These are phyloP conservation scores for Drosophila atroscutellata DNA, from an alignment of 2,888 invertebrate species.

Conservation along the genomic window DNA sequence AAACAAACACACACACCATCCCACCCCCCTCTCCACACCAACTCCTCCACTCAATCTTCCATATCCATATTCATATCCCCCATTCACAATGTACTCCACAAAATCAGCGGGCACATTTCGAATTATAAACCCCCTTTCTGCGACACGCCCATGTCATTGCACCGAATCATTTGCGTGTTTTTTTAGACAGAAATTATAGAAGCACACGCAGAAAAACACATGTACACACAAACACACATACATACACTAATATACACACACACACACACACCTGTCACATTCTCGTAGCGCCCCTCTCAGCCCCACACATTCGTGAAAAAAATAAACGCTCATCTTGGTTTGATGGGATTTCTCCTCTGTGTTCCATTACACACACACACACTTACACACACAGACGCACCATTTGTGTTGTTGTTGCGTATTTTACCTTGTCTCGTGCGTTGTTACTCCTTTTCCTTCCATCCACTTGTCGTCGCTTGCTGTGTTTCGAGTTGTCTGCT, in stretches of 20 bases:
- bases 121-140: conserved; percentile 12
- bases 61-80: conserved; percentile 10
- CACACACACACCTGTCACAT: conserved; percentile 33
- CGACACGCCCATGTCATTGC: conserved; percentile 62
- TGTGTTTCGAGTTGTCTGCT: conserved; percentile 66
- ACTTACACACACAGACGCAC: conserved; percentile 21
- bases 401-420: conserved; percentile 55
- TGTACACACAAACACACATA: conserved; percentile 14
- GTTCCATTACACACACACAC: conserved; percentile 12
- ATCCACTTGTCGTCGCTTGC: conserved; percentile 50
- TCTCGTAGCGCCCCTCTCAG: conserved; percentile 13
- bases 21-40: conserved; percentile 14
- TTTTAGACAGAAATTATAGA: conserved; percentile 44
- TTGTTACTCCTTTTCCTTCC: conserved; percentile 19
- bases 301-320: conserved; percentile 26
- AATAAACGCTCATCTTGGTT: conserved; percentile 25
- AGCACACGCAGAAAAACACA: conserved; percentile 42
- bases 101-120: conserved; percentile 22
- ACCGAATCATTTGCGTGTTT: conserved; percentile 57
- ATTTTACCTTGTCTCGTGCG: conserved; percentile 53
- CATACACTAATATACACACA: conserved; percentile 25
- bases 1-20: conserved; percentile 25
- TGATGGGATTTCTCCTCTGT: conserved; percentile 37
- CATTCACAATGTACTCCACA: conserved; percentile 14
- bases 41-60: conserved; percentile 2